These are phyloP conservation scores for Apodemia mormo DNA, from an alignment of 2,888 invertebrate genomes.

Conservation along the genomic window DNA sequence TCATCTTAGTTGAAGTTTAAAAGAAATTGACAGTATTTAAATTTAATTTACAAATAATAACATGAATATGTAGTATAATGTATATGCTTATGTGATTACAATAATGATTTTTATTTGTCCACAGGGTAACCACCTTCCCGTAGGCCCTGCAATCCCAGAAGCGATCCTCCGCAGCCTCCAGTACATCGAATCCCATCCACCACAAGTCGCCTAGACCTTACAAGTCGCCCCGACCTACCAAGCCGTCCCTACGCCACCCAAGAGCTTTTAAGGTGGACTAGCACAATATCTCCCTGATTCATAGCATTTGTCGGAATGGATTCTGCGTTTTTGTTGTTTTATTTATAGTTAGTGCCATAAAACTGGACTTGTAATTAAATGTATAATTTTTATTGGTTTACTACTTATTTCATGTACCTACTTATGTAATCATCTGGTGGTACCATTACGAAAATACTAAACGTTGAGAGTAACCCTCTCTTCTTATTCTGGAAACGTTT, in stretches of 20 bases:
- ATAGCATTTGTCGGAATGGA: not conserved
- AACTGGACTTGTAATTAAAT: constrained; percentile 13
- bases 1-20: too few species aligned
- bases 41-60: too few species aligned
- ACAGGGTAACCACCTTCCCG: constrained; percentile 58
- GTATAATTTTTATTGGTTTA: not conserved
- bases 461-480: too few species aligned
- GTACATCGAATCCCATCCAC: constrained; percentile 55
- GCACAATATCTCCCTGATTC: not conserved
- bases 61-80: too few species aligned
- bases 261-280: not conserved
- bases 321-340: constrained; percentile 1
- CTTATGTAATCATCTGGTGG: too few species aligned
- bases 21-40: too few species aligned
- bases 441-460: too few species aligned
- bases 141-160: constrained; percentile 51
- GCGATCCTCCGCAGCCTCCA: constrained; percentile 50
- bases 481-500: too few species aligned
- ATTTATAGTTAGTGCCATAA: constrained; percentile 13
- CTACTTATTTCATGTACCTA: too few species aligned
- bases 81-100: not conserved
- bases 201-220: constrained; percentile 22
- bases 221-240: too few species aligned
- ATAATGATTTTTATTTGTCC: constrained; percentile 14
- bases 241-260: too few species aligned